Conservation (phyloP, 2,888 invertebrate genomes). For the Girardia tigrina region DNA sequence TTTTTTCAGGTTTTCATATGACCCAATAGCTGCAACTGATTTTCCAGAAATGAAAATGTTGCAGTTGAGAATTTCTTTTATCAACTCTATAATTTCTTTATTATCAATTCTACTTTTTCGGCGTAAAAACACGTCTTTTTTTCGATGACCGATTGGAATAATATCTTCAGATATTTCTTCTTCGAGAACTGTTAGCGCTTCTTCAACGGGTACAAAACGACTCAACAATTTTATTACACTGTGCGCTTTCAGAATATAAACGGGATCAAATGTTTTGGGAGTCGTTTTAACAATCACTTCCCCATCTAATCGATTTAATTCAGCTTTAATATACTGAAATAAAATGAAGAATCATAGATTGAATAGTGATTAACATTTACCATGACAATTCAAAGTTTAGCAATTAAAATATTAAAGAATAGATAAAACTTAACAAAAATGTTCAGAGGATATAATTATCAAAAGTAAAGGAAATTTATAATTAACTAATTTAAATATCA, state of each 20-base stretch:
- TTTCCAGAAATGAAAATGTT: slow-evolving; percentile 91
- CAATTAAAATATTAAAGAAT: too few relatives aligned
- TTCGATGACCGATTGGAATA: slow-evolving; percentile 73
- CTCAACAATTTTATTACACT: slow-evolving; percentile 87
- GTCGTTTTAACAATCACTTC: slow-evolving; percentile 87
- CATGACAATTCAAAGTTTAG: too few relatives aligned
- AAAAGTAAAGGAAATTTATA: too few relatives aligned
- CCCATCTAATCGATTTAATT: slow-evolving; percentile 78
- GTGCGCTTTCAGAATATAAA: slow-evolving; percentile 81
- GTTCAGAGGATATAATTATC: too few relatives aligned
- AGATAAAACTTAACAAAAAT: too few relatives aligned
- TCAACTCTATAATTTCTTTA: slow-evolving; percentile 65
- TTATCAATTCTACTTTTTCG: slow-evolving; percentile 73
- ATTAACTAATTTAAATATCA: too few relatives aligned
- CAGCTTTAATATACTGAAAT: slow-evolving; percentile 61
- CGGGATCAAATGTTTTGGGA: slow-evolving; percentile 90
- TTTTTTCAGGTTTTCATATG: slow-evolving; percentile 65
- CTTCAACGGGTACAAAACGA: slow-evolving; percentile 87
- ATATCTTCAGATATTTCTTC: slow-evolving; percentile 86
- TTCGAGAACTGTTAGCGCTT: slow-evolving; percentile 54
- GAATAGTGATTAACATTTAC: too few relatives aligned
- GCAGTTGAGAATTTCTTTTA: slow-evolving; percentile 84
- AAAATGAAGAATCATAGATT: too few relatives aligned
- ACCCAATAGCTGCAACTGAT: slow-evolving; percentile 88
- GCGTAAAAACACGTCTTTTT: slow-evolving; percentile 78